A percentile compares a stretch with the other conserved stretches of the same genome.
These are phyloP conservation scores for Halcyon leucocephala DNA, from an alignment of 2,797 vertebrate species.

Conservation along the genomic window DNA sequence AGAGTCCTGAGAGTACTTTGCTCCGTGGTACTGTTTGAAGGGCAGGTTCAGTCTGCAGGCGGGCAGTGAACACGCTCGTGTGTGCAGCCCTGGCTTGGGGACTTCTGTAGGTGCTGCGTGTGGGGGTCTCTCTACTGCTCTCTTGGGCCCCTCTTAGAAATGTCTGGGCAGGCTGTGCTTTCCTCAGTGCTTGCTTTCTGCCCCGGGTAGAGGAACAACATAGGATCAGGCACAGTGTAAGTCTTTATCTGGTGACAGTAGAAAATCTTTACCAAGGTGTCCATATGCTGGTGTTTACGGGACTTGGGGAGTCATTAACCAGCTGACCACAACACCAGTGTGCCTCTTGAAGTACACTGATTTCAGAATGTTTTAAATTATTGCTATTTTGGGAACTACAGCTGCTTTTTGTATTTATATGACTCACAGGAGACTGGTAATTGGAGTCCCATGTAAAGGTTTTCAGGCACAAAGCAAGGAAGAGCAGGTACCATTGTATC, in stretches of 20 bases:
- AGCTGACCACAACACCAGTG: neutral
- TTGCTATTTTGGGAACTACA: neutral
- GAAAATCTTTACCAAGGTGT: neutral
- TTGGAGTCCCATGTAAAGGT: neutral
- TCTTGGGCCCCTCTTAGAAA: neutral
- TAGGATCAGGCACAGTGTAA: neutral
- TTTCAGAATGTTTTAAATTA: neutral
- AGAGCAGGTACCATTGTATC: neutral
- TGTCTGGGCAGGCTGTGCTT: fast-evolving
- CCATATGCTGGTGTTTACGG: neutral
- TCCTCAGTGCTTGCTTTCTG: neutral
- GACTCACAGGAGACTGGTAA: neutral
- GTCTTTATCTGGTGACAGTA: neutral
- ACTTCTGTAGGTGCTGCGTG: neutral
- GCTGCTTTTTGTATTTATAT: neutral
- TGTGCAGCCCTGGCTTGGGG: neutral
- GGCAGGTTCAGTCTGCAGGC: neutral
- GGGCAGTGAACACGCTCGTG: fast-evolving
- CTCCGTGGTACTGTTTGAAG: neutral
- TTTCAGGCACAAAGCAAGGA: neutral
- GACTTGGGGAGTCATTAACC: neutral
- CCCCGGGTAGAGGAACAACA: neutral
- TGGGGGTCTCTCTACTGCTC: neutral
- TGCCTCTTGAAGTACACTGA: neutral
- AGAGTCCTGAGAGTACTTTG: neutral